Conservation (phyloP, 1,140 invertebrate genomes). For the Ceratina japonica region DNA sequence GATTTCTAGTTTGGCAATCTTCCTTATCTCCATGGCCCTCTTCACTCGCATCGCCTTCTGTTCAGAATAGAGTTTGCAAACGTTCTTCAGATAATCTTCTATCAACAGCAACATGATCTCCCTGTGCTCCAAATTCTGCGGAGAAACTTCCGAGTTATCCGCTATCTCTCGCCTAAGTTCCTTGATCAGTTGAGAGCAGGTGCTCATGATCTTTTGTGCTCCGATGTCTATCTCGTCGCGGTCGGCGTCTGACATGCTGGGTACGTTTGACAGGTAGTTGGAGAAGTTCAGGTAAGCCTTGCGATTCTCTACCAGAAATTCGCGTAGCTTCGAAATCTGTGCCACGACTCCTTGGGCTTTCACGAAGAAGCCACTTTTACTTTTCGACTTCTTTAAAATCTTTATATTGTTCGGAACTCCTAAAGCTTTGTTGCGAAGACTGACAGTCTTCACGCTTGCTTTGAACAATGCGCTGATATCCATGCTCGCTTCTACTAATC, state of each 20-base stretch:
- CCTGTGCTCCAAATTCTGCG: constrained; percentile 87
- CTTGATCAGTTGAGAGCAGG: constrained; percentile 87
- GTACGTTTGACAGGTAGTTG: constrained; percentile 83
- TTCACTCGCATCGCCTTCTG: constrained; percentile 93
- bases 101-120: constrained; percentile 87
- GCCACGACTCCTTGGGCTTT: constrained; percentile 88
- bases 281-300: constrained; percentile 92
- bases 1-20: constrained; percentile 85
- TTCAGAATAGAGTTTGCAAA: constrained; percentile 93
- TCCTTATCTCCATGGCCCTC: constrained; percentile 89
- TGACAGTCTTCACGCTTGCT: constrained; percentile 90
- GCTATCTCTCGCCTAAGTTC: constrained; percentile 85
- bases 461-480: constrained; percentile 84
- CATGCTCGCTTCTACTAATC: constrained; percentile 56
- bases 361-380: constrained; percentile 83
- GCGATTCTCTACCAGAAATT: constrained; percentile 91
- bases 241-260: constrained; percentile 89
- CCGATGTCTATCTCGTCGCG: constrained; percentile 91
- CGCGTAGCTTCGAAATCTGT: constrained; percentile 88
- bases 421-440: constrained; percentile 87
- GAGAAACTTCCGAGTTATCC: constrained; percentile 77
- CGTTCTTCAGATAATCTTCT: constrained; percentile 89
- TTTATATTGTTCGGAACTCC: constrained; percentile 80
- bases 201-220: constrained; percentile 91
- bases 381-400: constrained; percentile 76